These are phyloP conservation scores for Prorops nasuta DNA, from an alignment of 1,140 invertebrate species.

Conservation along the genomic window DNA sequence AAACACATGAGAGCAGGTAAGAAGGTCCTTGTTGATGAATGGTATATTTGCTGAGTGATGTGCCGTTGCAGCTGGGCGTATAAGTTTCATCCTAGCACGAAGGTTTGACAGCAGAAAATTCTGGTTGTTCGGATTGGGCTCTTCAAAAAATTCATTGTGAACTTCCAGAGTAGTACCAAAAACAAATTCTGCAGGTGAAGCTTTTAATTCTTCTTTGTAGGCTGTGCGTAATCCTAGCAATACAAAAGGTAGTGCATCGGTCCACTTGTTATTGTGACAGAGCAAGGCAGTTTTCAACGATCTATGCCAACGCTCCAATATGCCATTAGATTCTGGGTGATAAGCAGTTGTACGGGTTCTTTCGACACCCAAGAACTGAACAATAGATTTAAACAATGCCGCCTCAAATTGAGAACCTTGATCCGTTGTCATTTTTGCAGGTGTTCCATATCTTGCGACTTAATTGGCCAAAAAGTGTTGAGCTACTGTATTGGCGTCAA, in stretches of 20 bases:
- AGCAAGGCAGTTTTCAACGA: slow-evolving; percentile 24
- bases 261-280: slow-evolving; percentile 13
- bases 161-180: slow-evolving; percentile 24
- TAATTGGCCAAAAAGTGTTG: slow-evolving; percentile 28
- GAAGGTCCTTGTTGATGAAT: neutral
- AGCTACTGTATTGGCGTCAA: slow-evolving; percentile 40
- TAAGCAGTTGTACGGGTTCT: slow-evolving; percentile 37
- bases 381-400: slow-evolving; percentile 23
- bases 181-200: slow-evolving; percentile 32
- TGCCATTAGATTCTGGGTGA: slow-evolving; percentile 32
- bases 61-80: neutral
- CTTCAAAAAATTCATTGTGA: slow-evolving; percentile 7
- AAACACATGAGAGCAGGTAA: neutral
- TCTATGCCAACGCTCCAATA: slow-evolving; percentile 27
- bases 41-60: neutral
- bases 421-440: slow-evolving; percentile 35
- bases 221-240: slow-evolving; percentile 21
- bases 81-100: neutral
- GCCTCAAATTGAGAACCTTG: slow-evolving; percentile 45
- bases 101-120: too few species aligned
- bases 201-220: slow-evolving; percentile 23
- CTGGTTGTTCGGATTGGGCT: neutral
- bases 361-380: slow-evolving; percentile 20
- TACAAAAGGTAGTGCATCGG: slow-evolving; percentile 19
- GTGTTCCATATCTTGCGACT: slow-evolving; percentile 41